Conservation (phyloP, 2,888 invertebrate genomes). For the Tinea trinotella region DNA sequence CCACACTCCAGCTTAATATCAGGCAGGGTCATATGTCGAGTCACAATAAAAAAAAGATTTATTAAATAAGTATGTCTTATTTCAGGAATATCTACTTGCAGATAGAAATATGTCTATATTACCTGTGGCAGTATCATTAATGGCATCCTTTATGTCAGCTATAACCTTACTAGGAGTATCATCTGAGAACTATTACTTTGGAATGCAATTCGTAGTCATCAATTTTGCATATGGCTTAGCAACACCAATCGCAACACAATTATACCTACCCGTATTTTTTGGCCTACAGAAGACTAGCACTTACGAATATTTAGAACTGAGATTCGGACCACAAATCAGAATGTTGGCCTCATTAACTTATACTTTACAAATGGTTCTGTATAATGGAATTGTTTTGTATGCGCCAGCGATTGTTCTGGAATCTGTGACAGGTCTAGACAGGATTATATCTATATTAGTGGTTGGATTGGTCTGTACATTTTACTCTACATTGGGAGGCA, state of each 20-base stretch:
- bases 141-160: slow-evolving; percentile 96
- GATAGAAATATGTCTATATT: slow-evolving; percentile 83
- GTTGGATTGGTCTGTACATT: slow-evolving; percentile 87
- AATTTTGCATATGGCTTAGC: slow-evolving; percentile 83
- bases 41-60: not conserved
- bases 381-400: slow-evolving; percentile 93
- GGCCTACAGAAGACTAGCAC: slow-evolving; percentile 87
- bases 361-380: slow-evolving; percentile 90
- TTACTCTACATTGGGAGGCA: slow-evolving; percentile 90
- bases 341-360: slow-evolving; percentile 87
- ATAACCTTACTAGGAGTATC: slow-evolving; percentile 91
- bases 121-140: slow-evolving; percentile 89
- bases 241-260: slow-evolving; percentile 82
- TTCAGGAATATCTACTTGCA: slow-evolving; percentile 87
- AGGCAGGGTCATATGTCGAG: no score
- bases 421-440: slow-evolving; percentile 85
- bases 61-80: slow-evolving; percentile 23
- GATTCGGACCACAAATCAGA: slow-evolving; percentile 86
- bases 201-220: slow-evolving; percentile 84
- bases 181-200: slow-evolving; percentile 87
- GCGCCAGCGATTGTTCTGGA: slow-evolving; percentile 93
- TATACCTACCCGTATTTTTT: slow-evolving; percentile 90
- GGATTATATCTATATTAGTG: slow-evolving; percentile 79
- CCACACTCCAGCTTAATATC: no score
- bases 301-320: slow-evolving; percentile 91